Conservation (phyloP, 2,113 vertebrate species). For the Oryzias celebensis region DNA sequence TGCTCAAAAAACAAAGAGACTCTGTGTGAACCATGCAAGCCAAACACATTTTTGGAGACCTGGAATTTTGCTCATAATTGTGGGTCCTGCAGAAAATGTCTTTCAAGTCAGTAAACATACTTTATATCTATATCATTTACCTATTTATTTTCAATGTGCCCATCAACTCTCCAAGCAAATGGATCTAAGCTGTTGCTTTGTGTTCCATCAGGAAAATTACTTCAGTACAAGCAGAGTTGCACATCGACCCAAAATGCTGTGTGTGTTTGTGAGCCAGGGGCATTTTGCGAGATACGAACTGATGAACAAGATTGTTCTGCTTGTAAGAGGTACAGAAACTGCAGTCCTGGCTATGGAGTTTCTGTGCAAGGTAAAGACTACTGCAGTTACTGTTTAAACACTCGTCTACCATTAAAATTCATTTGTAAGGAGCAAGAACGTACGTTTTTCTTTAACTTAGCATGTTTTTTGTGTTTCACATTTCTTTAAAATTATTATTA, state of each 20-base stretch:
- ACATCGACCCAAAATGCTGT: slow-evolving; percentile 21
- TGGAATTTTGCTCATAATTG: slow-evolving; percentile 59
- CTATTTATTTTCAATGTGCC: neutral
- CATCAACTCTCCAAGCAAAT: neutral
- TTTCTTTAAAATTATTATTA: too few relatives aligned
- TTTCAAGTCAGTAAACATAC: slow-evolving; percentile 33
- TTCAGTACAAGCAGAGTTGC: slow-evolving; percentile 45
- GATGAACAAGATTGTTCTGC: neutral
- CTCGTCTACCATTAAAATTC: too few relatives aligned
- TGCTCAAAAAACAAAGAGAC: slow-evolving; percentile 50
- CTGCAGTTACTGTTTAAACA: neutral
- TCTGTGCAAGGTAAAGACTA: slow-evolving; percentile 45
- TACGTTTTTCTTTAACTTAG: too few relatives aligned
- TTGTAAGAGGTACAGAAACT: slow-evolving; percentile 1
- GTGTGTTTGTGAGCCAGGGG: slow-evolving; percentile 64
- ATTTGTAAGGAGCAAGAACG: too few relatives aligned
- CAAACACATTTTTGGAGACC: slow-evolving; percentile 14
- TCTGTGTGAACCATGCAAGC: slow-evolving; percentile 53
- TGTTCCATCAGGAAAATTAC: slow-evolving; percentile 46
- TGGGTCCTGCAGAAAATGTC: slow-evolving; percentile 51
- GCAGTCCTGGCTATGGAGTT: slow-evolving; percentile 55
- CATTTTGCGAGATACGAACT: slow-evolving; percentile 23
- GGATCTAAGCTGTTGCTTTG: neutral
- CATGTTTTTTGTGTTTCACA: too few relatives aligned
- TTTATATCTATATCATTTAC: neutral